These are phyloP conservation scores for Microctenopoma lineatum DNA, from an alignment of 2,797 vertebrate species.

Conservation along the genomic window DNA sequence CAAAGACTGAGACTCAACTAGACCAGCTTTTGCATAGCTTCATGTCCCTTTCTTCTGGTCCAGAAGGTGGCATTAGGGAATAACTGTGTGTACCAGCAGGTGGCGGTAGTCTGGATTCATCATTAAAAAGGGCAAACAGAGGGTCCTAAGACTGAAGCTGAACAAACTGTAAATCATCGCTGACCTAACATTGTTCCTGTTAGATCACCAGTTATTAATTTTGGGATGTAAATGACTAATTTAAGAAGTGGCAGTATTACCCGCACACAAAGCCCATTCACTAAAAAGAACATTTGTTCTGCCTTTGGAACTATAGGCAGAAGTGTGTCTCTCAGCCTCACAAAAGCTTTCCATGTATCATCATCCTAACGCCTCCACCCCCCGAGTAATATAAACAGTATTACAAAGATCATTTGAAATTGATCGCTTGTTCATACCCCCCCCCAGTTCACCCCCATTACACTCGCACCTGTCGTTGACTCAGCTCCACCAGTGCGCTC, in stretches of 20 bases:
- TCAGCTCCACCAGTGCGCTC: constrained; percentile 44
- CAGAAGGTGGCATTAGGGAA: too few relatives aligned
- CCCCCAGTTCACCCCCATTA: constrained; percentile 40
- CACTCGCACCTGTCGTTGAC: constrained; percentile 80
- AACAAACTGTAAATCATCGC: too few relatives aligned
- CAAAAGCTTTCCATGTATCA: constrained; percentile 49
- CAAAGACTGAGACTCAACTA: too few relatives aligned
- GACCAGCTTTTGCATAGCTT: too few relatives aligned
- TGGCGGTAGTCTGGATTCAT: too few relatives aligned
- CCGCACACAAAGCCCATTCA: neutral
- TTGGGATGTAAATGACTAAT: neutral
- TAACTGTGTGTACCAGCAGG: too few relatives aligned
- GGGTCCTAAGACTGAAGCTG: too few relatives aligned
- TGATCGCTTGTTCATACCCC: constrained; percentile 66
- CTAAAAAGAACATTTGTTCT: constrained; percentile 5
- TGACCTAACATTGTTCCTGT: neutral
- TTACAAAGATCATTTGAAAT: constrained; percentile 74
- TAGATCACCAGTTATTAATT: neutral
- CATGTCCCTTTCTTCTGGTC: neutral
- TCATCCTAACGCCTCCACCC: constrained; percentile 39
- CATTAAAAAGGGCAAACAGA: too few relatives aligned
- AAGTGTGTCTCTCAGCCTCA: constrained; percentile 24
- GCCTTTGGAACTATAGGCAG: constrained; percentile 18
- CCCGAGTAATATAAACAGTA: constrained; percentile 58
- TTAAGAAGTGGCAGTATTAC: neutral